Percentiles rank a stretch among this genome's conserved stretches.
Conservation (phyloP, 30 jellyfish, hydroid and myxozoan genomes). For the Mastigias papua region DNA sequence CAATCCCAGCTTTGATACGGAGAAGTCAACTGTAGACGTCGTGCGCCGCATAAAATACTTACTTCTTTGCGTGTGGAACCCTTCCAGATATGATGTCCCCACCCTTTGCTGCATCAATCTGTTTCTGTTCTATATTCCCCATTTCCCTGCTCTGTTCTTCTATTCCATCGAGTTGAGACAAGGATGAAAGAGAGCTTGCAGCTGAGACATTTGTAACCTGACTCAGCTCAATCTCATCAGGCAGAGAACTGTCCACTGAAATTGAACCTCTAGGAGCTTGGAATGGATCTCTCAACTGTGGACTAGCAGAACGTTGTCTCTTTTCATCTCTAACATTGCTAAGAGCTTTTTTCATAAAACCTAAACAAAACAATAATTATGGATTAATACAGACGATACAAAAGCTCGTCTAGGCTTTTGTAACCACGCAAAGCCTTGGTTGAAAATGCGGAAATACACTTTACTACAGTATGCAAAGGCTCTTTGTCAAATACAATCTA, state of each 20-base stretch:
- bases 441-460: no score
- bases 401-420: neutral
- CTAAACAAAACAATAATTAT: slow-evolving; percentile 10
- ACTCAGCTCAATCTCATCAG: neutral
- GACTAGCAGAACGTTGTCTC: slow-evolving; percentile 20
- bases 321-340: slow-evolving; percentile 75
- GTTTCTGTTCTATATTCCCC: slow-evolving; percentile 33
- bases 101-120: neutral
- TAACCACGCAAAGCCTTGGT: neutral
- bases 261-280: slow-evolving; percentile 8
- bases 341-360: slow-evolving; percentile 83
- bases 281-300: neutral
- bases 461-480: neutral
- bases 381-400: neutral
- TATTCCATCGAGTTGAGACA: neutral
- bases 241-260: neutral
- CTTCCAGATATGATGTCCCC: neutral
- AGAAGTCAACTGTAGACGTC: no score
- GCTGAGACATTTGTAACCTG: neutral
- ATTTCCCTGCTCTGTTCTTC: slow-evolving; percentile 26
- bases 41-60: neutral
- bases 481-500: no score
- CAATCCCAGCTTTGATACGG: no score
- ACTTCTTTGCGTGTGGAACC: neutral
- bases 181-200: neutral